Conservation (phyloP, 2,113 vertebrate genomes). For the Cyanoderma ruficeps region DNA sequence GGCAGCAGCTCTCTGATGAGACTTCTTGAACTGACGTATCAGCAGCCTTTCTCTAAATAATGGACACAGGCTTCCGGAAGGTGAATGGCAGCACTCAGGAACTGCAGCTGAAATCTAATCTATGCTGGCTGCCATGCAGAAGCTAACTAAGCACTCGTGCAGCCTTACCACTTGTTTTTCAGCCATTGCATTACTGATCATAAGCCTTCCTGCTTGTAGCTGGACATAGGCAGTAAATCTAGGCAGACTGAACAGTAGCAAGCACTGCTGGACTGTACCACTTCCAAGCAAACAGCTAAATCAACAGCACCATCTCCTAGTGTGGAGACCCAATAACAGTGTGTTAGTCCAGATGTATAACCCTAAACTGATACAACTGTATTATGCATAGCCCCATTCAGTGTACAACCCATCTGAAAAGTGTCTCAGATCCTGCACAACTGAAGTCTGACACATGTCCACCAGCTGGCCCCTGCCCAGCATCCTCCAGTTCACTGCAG, state of each 20-base stretch:
- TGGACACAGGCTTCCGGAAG: background rate
- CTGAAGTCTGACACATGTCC: accelerated
- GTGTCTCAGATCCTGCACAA: background rate
- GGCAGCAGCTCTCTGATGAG: background rate
- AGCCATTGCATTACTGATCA: accelerated
- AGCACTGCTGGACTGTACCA: background rate
- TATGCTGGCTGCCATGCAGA: background rate
- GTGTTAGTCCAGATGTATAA: background rate
- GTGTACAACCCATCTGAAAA: background rate
- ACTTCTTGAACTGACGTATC: background rate
- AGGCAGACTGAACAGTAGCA: background rate
- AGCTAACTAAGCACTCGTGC: background rate
- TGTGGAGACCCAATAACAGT: background rate
- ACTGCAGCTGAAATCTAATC: background rate
- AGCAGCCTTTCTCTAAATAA: background rate
- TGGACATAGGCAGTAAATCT: background rate
- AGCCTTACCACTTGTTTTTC: background rate
- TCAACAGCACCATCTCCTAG: background rate
- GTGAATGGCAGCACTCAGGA: background rate
- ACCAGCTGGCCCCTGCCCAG: background rate
- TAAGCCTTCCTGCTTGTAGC: background rate
- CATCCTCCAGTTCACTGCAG: background rate
- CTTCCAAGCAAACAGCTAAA: background rate
- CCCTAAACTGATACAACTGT: background rate
- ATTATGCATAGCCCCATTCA: background rate